These are phyloP conservation scores for Griposia aprilina DNA, from an alignment of 2,888 invertebrate species.

Conservation along the genomic window DNA sequence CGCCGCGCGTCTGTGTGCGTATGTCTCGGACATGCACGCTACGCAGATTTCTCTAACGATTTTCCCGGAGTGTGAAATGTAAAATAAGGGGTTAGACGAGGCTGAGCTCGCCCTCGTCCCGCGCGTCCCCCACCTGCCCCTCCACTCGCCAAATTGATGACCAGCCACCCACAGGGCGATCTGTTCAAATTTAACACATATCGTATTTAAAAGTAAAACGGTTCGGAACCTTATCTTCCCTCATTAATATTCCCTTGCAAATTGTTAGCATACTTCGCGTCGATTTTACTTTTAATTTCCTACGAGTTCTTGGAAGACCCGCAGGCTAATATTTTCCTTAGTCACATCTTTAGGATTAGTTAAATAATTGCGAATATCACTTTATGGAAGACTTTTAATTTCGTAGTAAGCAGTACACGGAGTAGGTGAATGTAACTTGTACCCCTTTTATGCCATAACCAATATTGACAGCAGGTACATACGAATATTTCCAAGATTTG, in stretches of 20 bases:
- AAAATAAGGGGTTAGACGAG: slow-evolving; percentile 90
- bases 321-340: slow-evolving; percentile 39
- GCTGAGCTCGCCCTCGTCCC: slow-evolving; percentile 79
- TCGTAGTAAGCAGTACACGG: background rate
- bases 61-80: slow-evolving; percentile 91
- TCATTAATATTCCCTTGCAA: slow-evolving; percentile 85
- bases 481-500: background rate
- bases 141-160: slow-evolving; percentile 88
- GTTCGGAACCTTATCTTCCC: slow-evolving; percentile 83
- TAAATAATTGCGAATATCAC: slow-evolving; percentile 31
- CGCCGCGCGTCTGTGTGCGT: slow-evolving; percentile 79
- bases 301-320: slow-evolving; percentile 38
- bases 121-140: slow-evolving; percentile 73
- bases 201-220: slow-evolving; percentile 89
- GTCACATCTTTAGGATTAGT: slow-evolving; percentile 33
- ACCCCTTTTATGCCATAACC: background rate
- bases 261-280: slow-evolving; percentile 77
- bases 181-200: slow-evolving; percentile 89
- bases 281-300: slow-evolving; percentile 69
- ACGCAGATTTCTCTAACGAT: slow-evolving; percentile 91
- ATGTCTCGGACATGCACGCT: slow-evolving; percentile 89
- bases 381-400: background rate
- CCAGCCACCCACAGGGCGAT: slow-evolving; percentile 88
- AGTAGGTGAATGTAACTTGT: background rate
- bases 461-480: slow-evolving; percentile 6